A percentile compares a stretch with the other conserved stretches of the same genome.
These are phyloP conservation scores for Onychomys torridus DNA, from an alignment of 2,797 vertebrate species.

Conservation along the genomic window DNA sequence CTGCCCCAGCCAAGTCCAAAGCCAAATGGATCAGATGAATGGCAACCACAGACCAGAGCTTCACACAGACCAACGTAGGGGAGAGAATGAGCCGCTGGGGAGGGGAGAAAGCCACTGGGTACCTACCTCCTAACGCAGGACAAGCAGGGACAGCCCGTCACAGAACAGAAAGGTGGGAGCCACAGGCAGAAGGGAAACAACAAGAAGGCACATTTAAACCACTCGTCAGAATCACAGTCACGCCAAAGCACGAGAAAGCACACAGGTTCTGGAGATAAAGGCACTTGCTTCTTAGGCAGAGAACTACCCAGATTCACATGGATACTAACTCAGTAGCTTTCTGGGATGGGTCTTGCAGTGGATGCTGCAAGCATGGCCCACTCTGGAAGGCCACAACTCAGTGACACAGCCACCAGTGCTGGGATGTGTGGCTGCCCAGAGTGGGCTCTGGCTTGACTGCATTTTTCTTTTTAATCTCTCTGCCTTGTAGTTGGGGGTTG, in stretches of 20 bases:
- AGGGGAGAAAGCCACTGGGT: slow-evolving; percentile 87
- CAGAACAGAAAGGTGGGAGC: slow-evolving; percentile 94
- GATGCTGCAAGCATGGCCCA: slow-evolving; percentile 59
- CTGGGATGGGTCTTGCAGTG: slow-evolving; percentile 70
- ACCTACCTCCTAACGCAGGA: slow-evolving; percentile 95
- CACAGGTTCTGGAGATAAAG: slow-evolving; percentile 83
- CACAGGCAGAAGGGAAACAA: slow-evolving; percentile 91
- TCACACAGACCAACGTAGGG: slow-evolving; percentile 59
- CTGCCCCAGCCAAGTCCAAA: slow-evolving; percentile 43
- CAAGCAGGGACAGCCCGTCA: slow-evolving; percentile 95
- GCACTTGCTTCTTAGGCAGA: slow-evolving; percentile 70
- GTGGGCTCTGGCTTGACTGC: not conserved
- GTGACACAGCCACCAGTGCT: slow-evolving; percentile 60
- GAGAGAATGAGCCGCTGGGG: slow-evolving; percentile 82
- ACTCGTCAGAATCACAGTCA: slow-evolving; percentile 88
- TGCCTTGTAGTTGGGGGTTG: slow-evolving; percentile 32
- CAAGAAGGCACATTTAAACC: slow-evolving; percentile 93
- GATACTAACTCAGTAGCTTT: slow-evolving; percentile 57
- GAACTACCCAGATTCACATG: slow-evolving; percentile 71
- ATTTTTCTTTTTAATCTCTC: slow-evolving; percentile 41
- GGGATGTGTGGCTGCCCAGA: not conserved
- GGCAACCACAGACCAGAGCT: slow-evolving; percentile 76
- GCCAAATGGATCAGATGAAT: slow-evolving; percentile 82
- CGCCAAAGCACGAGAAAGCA: slow-evolving; percentile 89
- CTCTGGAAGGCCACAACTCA: slow-evolving; percentile 65